Evolutionary conservation across 30 jellyfish, hydroid and myxozoan species (phyloP).

Genomic region (Phacellophora camtschatica): DNA sequence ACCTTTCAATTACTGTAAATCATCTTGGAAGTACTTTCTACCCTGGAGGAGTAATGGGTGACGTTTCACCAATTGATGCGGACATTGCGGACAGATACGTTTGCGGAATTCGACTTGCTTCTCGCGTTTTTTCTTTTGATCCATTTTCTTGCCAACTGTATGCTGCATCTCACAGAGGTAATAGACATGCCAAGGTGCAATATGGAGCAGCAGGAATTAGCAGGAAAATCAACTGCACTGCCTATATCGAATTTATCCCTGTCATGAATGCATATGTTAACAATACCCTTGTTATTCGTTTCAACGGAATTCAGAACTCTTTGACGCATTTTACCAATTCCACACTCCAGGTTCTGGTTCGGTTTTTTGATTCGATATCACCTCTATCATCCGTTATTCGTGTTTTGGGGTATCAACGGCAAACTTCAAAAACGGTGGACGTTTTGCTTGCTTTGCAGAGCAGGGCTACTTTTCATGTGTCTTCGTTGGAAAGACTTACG

Average conservation of each 20-base stretch:
- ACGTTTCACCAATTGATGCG: slow-evolving; percentile 80
- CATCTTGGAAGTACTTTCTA: neutral
- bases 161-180: slow-evolving; percentile 52
- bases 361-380: slow-evolving; percentile 1
- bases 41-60: slow-evolving; percentile 70
- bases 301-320: slow-evolving; percentile 11
- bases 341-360: neutral
- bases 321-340: slow-evolving; percentile 14
- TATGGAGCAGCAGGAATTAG: slow-evolving; percentile 1
- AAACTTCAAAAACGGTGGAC: neutral
- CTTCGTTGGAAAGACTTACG: neutral
- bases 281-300: slow-evolving; percentile 20
- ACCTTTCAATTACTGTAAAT: slow-evolving; percentile 44
- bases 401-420: slow-evolving; percentile 43
- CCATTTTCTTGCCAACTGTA: slow-evolving; percentile 40
- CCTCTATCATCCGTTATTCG: slow-evolving; percentile 5
- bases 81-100: slow-evolving; percentile 65
- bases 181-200: neutral
- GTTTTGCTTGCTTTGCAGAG: neutral
- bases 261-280: slow-evolving; percentile 27
- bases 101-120: slow-evolving; percentile 21
- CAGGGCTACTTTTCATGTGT: neutral
- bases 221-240: slow-evolving; percentile 8
- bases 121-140: slow-evolving; percentile 42
- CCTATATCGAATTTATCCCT: neutral